phyloP scores from a whole-genome alignment of 2,113 vertebrate genomes.

The Parus major region DNA sequence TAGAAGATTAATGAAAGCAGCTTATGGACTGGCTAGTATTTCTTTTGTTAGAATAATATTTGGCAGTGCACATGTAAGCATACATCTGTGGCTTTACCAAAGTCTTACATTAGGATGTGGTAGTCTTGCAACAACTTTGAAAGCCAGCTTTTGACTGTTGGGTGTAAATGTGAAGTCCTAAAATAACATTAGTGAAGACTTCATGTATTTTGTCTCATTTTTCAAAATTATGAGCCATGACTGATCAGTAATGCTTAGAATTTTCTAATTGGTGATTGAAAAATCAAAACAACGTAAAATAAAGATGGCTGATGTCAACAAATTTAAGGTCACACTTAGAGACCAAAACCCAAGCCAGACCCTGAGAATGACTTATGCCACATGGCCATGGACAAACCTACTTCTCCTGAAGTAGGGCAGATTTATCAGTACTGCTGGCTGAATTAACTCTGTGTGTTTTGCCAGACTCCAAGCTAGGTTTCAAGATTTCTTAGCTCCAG shows the following conservation, averaged over 20 bases:
- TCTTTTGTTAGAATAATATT: background rate
- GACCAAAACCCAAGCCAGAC: background rate
- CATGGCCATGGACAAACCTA: background rate
- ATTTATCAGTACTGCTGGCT: background rate
- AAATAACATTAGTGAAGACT: background rate
- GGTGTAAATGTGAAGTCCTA: background rate
- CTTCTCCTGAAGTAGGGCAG: background rate
- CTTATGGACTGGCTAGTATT: background rate
- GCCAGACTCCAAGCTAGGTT: background rate
- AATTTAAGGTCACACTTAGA: fast-evolving
- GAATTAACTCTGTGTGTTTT: background rate
- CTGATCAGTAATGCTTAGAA: background rate
- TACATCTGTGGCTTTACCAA: background rate
- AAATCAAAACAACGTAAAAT: background rate
- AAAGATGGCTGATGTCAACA: background rate
- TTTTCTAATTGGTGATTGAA: background rate
- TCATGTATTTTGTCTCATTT: background rate
- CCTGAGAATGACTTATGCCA: background rate
- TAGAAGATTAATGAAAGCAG: background rate
- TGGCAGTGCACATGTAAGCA: background rate
- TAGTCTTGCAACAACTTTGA: background rate
- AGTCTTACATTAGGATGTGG: background rate
- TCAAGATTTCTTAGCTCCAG: background rate
- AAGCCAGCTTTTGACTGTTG: background rate
- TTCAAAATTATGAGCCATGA: background rate